phyloP scores from a whole-genome alignment of 2,888 invertebrate genomes.

The Idaea aversata region DNA sequence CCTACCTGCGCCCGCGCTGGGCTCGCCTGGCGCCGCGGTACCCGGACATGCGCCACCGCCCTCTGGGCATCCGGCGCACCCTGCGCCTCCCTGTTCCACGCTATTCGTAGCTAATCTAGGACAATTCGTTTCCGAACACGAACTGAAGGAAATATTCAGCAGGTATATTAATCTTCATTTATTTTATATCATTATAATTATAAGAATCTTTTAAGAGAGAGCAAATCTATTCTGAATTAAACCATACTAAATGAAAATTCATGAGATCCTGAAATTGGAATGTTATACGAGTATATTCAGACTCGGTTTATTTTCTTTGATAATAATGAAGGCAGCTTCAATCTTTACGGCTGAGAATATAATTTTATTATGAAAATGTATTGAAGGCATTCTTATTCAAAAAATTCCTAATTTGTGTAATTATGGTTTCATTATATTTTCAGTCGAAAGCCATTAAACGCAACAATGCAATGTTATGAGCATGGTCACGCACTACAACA shows the following conservation, averaged over 20 bases:
- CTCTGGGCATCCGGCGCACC: slow-evolving; percentile 85
- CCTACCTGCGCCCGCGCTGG: slow-evolving; percentile 95
- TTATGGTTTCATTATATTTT: slow-evolving; percentile 31
- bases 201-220: background rate
- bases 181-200: background rate
- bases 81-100: slow-evolving; percentile 96
- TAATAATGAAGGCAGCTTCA: slow-evolving; percentile 32
- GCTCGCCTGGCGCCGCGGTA: slow-evolving; percentile 91
- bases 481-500: slow-evolving; percentile 51
- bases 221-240: slow-evolving; percentile 19
- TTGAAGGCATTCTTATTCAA: slow-evolving; percentile 3
- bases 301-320: background rate
- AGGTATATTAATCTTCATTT: slow-evolving; percentile 81
- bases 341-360: slow-evolving; percentile 41
- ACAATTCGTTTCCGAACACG: slow-evolving; percentile 98
- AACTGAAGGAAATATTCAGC: slow-evolving; percentile 98
- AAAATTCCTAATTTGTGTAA: background rate
- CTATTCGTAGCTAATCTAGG: slow-evolving; percentile 99
- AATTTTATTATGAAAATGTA: background rate
- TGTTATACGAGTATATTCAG: background rate
- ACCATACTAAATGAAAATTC: background rate
- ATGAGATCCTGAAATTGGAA: background rate
- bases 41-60: slow-evolving; percentile 79
- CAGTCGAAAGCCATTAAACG: slow-evolving; percentile 41
- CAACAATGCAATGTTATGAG: slow-evolving; percentile 46